A percentile compares a stretch with the other conserved stretches of the same genome.
phyloP scores from a whole-genome alignment of 2,888 invertebrate genomes.

The Xestobium rufovillosum region DNA sequence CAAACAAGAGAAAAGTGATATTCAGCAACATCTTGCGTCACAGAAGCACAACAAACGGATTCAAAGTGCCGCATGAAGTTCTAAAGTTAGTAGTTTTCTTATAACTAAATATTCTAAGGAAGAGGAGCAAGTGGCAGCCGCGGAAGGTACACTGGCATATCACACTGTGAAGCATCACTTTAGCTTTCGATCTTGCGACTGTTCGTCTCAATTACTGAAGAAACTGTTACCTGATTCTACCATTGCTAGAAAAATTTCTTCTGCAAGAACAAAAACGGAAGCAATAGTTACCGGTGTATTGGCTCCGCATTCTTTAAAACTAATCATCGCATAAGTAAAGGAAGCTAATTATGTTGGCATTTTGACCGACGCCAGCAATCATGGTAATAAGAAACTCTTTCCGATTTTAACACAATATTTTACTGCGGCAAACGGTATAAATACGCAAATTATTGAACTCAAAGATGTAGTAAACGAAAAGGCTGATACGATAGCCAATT shows the following conservation, averaged over 20 bases:
- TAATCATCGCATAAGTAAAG: no score
- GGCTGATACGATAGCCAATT: conserved; percentile 9
- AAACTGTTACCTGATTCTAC: conserved; percentile 1
- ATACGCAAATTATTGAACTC: conserved; percentile 18
- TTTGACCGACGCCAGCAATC: conserved; percentile 23
- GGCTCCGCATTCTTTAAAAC: conserved; percentile 6
- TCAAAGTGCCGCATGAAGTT: no score
- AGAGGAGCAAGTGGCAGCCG: no score
- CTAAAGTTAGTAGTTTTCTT: no score
- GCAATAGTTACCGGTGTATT: conserved; percentile 6
- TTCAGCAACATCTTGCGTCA: no score
- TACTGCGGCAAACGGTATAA: conserved; percentile 20
- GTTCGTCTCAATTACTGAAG: neutral
- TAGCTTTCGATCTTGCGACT: neutral
- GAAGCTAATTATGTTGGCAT: conserved; percentile 17
- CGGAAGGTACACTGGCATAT: no score
- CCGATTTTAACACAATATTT: conserved; percentile 24
- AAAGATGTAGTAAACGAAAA: conserved; percentile 9
- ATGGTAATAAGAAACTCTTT: conserved; percentile 22
- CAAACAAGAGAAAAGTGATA: no score
- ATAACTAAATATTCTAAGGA: no score
- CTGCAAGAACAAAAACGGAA: conserved; percentile 4
- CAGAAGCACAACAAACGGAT: no score
- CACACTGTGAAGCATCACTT: conserved; percentile 1
- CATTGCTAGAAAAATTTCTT: conserved; percentile 6